Base-by-base conservation (phyloP, 2,888 invertebrate genomes). In the Xestia ashworthii region DNA sequence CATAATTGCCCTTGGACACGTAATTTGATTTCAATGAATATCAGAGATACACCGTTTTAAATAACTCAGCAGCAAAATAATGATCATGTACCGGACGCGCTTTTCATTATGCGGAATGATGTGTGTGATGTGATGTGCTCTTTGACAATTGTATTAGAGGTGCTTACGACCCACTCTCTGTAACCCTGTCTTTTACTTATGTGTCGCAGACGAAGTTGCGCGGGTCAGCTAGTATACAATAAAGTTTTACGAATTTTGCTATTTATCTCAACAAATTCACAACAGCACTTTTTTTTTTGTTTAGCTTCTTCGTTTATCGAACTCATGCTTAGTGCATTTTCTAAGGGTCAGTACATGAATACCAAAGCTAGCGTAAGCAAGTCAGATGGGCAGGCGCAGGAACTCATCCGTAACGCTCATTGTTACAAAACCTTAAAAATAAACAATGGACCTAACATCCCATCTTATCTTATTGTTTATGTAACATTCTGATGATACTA, bases 361-460 rank as follows among this genome's bases (percentile, higher is more conserved):
- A 80, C 74, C 77, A 77, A 84, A 74, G 55, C 68, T 89, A 86
- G 85, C 83, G 86, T 81, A 84, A 89, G 81, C 70, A 58, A 80
- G 68, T 78, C 83, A 81, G 82, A 83, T 89, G 88, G 84, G 80
- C 79, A 87, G 82, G 76, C 84, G 77, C 81, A 87, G 80, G 88
- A 84, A 84, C 87, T 88, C 89, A 92, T 89, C 90, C 90, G 90
- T 91, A 84, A 83, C 86, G 83, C 82, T 87, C 91, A 92, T 93
- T 93, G 91, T 93, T 92, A 87, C 90, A 80, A 86, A 89, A 89
- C 84, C 90, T 89, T 89, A 91, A 92, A 92, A 84, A 90, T 74
- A 87, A 88, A 93, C 93, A 93, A 93, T 93, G 89, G 92, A 79
- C 84, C 80, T 83, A 88, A 89, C 89, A 87, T 89, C 83, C 85